Percentiles rank a stretch among this genome's conserved stretches.
These are phyloP conservation scores for Poliocrania exsul DNA, from an alignment of 2,797 vertebrate species.

Conservation along the genomic window DNA sequence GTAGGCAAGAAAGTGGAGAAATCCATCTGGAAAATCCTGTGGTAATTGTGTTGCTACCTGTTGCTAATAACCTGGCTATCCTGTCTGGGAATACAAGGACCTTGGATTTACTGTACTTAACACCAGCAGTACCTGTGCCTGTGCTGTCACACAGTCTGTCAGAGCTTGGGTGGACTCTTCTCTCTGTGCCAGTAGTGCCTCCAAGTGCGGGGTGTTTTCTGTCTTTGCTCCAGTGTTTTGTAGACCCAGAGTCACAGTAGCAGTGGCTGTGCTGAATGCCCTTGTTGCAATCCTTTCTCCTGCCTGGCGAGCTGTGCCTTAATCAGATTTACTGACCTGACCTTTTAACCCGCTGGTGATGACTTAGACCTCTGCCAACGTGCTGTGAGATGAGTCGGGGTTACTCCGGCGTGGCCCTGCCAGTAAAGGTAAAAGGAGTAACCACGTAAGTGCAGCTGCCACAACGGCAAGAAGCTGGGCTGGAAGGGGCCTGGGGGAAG, in stretches of 20 bases:
- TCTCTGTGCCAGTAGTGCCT: fast-evolving
- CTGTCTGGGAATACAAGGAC: background rate
- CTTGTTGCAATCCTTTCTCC: background rate
- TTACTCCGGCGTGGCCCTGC: background rate
- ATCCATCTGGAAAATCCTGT: background rate
- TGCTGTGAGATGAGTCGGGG: fast-evolving
- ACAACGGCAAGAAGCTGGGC: background rate
- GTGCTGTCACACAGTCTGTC: background rate
- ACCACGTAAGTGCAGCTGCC: background rate
- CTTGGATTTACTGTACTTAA: background rate
- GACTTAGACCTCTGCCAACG: background rate
- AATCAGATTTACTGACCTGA: background rate
- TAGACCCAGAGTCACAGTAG: fast-evolving
- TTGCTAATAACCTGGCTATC: background rate
- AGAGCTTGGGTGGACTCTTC: background rate
- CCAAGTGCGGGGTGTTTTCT: fast-evolving
- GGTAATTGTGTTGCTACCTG: background rate
- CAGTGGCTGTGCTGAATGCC: background rate
- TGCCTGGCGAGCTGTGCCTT: background rate
- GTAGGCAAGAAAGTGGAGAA: background rate
- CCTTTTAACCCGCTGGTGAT: constrained; percentile 17
- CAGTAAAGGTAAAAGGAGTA: background rate
- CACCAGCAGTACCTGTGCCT: background rate
- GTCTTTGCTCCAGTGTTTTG: fast-evolving
- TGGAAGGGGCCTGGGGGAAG: background rate